Evolutionary conservation across 2,113 vertebrate species (phyloP).

Genomic region (Chrysochloris asiatica): DNA sequence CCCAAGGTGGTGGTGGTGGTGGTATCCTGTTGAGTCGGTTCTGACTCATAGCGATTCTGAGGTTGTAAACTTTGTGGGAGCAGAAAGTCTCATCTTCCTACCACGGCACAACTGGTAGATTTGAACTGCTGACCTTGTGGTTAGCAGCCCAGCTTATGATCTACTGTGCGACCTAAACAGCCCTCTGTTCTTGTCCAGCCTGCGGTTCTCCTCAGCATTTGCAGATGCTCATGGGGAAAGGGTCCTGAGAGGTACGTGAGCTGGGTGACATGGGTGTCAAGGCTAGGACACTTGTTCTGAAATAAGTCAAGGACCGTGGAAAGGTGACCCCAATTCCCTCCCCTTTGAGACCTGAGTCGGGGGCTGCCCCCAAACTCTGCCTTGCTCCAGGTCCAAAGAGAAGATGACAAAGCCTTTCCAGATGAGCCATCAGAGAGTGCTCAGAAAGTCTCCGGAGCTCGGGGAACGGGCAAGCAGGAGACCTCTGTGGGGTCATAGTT

Average conservation of each 20-base stretch:
- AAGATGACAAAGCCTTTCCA: background rate
- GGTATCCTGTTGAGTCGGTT: no score
- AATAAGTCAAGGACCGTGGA: background rate
- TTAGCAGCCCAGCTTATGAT: no score
- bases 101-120: no score
- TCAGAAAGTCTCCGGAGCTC: background rate
- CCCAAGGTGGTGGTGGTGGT: background rate
- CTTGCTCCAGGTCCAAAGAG: background rate
- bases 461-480: background rate
- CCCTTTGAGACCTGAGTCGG: background rate
- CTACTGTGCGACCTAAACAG: background rate
- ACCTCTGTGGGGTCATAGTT: background rate
- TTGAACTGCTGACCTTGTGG: no score
- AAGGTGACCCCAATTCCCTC: no score
- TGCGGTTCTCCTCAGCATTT: no score
- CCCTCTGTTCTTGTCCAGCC: fast-evolving
- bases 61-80: no score
- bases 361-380: background rate
- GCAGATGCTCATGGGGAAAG: background rate
- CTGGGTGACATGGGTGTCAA: fast-evolving
- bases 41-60: no score
- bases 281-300: background rate
- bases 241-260: fast-evolving
- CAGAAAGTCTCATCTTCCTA: no score
- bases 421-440: background rate